phyloP scores from a whole-genome alignment of 53 echinoderm and acorn worm genomes.

The Antedon mediterranea region DNA sequence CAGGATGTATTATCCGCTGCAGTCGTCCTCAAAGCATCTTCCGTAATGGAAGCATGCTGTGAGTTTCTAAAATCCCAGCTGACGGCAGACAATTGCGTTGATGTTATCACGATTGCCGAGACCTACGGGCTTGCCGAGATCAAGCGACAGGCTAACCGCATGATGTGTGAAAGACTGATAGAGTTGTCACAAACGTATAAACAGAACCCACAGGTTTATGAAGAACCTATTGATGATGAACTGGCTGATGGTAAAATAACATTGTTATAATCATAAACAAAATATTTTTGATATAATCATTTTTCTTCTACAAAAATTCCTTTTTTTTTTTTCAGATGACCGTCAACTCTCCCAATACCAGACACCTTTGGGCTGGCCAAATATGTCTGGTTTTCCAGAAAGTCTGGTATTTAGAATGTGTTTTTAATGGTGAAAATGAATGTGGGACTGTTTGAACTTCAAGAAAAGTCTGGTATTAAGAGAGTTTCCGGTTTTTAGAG shows the following conservation, averaged over 20 bases:
- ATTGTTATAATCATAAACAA: not conserved
- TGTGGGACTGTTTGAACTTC: no score
- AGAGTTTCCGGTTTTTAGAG: no score
- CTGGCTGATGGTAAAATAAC: not conserved
- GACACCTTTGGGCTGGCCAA: no score
- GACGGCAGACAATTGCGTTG: constrained; percentile 75
- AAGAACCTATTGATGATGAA: not conserved
- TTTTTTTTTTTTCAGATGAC: no score
- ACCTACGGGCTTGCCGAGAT: constrained; percentile 54
- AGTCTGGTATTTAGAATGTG: no score
- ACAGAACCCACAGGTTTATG: not conserved
- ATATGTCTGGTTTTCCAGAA: no score
- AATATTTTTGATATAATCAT: no score
- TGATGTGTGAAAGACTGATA: constrained; percentile 71
- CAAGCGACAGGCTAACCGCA: constrained; percentile 59
- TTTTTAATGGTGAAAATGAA: no score
- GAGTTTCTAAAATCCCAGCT: constrained; percentile 58
- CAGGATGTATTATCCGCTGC: constrained; percentile 50
- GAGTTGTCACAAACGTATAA: constrained; percentile 58
- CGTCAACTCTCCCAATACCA: no score
- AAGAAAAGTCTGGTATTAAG: no score
- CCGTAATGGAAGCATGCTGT: constrained; percentile 63
- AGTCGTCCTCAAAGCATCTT: constrained; percentile 36
- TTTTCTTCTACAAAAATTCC: no score
- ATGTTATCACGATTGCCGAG: constrained; percentile 66